Conservation (phyloP, 2,888 invertebrate genomes). For the Chymomyza amoena region DNA sequence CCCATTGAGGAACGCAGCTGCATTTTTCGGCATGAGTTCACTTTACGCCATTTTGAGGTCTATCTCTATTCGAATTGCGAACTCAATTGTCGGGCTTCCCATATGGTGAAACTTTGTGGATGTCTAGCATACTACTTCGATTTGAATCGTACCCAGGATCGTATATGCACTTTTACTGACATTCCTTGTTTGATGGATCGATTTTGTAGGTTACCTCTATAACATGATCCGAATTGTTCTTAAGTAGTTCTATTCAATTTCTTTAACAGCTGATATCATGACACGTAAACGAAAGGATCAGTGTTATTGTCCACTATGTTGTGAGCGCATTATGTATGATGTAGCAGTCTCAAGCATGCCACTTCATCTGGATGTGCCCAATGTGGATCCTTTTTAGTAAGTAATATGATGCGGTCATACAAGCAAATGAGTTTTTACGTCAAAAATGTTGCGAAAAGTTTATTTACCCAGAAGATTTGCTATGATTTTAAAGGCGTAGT, state of each 20-base stretch:
- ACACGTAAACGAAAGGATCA: slow-evolving; percentile 57
- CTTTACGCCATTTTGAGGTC: slow-evolving; percentile 57
- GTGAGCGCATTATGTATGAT: slow-evolving; percentile 69
- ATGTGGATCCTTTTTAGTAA: slow-evolving; percentile 75
- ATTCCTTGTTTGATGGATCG: slow-evolving; percentile 79
- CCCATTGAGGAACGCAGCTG: slow-evolving; percentile 79
- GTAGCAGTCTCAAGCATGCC: slow-evolving; percentile 62
- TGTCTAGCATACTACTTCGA: slow-evolving; percentile 74
- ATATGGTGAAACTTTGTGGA: slow-evolving; percentile 69
- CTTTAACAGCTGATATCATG: slow-evolving; percentile 58
- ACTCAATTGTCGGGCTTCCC: slow-evolving; percentile 78
- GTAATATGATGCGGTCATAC: slow-evolving; percentile 9
- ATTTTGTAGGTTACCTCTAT: slow-evolving; percentile 68
- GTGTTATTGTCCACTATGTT: slow-evolving; percentile 73
- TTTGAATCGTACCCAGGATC: slow-evolving; percentile 50
- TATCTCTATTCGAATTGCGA: slow-evolving; percentile 80
- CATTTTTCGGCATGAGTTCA: slow-evolving; percentile 79
- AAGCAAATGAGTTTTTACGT: too few relatives aligned
- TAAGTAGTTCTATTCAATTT: not conserved
- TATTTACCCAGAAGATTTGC: too few relatives aligned
- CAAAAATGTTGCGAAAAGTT: too few relatives aligned
- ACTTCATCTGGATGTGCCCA: slow-evolving; percentile 55
- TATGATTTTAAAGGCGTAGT: too few relatives aligned
- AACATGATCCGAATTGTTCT: not conserved
- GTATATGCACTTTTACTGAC: slow-evolving; percentile 79